Evolutionary conservation across 2,797 vertebrate genomes (phyloP).

Genomic region (Megalops cyprinoides): DNA sequence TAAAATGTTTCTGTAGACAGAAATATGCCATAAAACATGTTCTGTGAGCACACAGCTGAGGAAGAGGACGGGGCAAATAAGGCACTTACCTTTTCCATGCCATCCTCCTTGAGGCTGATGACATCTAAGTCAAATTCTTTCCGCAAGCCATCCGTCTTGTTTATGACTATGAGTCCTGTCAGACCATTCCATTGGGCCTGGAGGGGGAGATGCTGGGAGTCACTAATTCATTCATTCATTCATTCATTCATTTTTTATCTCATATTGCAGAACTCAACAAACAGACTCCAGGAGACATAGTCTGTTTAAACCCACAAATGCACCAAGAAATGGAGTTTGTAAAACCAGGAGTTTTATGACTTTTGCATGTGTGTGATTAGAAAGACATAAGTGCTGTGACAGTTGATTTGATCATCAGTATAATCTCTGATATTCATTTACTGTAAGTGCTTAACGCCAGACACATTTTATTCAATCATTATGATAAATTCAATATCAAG

Average conservation of each 20-base stretch:
- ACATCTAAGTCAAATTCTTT: conserved; percentile 97
- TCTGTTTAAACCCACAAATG: background rate
- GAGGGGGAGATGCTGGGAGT: conserved; percentile 11
- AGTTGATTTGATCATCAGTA: background rate
- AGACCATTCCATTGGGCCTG: conserved; percentile 94
- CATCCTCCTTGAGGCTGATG: conserved; percentile 97
- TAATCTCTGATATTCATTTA: background rate
- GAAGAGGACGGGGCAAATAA: too few relatives aligned
- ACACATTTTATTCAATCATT: background rate
- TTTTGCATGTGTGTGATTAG: conserved; percentile 30
- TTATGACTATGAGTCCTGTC: conserved; percentile 92
- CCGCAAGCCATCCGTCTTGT: conserved; percentile 91
- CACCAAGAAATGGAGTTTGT: conserved; percentile 36
- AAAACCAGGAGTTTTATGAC: conserved; percentile 15
- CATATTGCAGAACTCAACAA: background rate
- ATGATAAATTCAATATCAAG: background rate
- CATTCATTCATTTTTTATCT: too few relatives aligned
- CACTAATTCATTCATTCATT: background rate
- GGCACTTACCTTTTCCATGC: conserved; percentile 89
- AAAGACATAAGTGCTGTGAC: conserved; percentile 12
- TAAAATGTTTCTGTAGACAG: background rate
- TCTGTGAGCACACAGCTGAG: too few relatives aligned
- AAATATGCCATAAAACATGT: background rate
- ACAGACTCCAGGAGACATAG: background rate
- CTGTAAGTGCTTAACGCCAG: background rate